These are phyloP conservation scores for Arctopsyche grandis DNA, from an alignment of 1,140 invertebrate species.

Conservation along the genomic window DNA sequence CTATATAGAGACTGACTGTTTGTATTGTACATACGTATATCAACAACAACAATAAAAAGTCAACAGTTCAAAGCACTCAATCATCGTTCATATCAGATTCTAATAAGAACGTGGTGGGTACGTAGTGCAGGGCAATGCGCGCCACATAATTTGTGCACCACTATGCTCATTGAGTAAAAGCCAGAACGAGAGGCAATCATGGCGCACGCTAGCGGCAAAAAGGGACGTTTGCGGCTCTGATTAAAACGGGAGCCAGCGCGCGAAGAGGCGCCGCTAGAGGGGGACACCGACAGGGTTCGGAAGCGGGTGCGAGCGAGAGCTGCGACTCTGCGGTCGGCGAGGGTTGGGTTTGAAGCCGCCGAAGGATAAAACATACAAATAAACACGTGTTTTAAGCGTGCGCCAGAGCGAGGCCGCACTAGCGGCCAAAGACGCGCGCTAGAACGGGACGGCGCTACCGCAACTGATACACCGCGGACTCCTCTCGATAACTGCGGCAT, in stretches of 20 bases:
- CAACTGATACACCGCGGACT: constrained; percentile 46
- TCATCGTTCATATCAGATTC: too few relatives aligned
- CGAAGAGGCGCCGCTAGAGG: constrained; percentile 61
- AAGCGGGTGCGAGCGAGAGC: constrained; percentile 62
- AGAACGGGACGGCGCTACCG: constrained; percentile 58
- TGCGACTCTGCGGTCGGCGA: constrained; percentile 65
- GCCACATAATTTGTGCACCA: constrained; percentile 43
- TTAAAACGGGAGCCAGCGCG: constrained; percentile 49
- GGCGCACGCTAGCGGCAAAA: constrained; percentile 24
- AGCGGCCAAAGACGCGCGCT: constrained; percentile 51
- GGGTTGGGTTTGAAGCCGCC: constrained; percentile 69
- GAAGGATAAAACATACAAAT: constrained; percentile 70
- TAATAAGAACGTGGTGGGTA: not conserved
- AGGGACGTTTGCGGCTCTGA: constrained; percentile 41
- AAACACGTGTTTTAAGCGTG: constrained; percentile 68
- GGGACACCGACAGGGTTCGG: too few relatives aligned
- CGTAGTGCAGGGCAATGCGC: constrained; percentile 7
- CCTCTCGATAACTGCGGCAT: constrained; percentile 62
- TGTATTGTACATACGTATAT: too few relatives aligned
- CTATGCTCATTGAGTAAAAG: constrained; percentile 44
- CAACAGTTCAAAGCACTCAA: too few relatives aligned
- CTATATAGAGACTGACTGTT: too few relatives aligned
- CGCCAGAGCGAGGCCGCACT: constrained; percentile 62
- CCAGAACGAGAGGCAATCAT: constrained; percentile 46
- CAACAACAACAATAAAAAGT: too few relatives aligned